Base-by-base conservation (phyloP, 2,113 vertebrate genomes). In the Odontophorus gujanensis region DNA sequence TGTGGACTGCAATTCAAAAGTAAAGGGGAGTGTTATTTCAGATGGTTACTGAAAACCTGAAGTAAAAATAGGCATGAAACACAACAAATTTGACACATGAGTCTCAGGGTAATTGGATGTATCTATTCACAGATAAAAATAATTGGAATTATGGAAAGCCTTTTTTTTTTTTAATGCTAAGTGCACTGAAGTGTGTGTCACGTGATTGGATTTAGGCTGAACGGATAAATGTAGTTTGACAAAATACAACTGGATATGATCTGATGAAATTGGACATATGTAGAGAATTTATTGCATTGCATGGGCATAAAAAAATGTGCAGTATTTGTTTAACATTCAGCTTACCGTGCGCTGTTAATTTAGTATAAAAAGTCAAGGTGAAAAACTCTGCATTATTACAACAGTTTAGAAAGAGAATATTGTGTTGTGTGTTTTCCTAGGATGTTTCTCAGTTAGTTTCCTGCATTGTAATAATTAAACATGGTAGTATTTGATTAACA, bases 211-310 rank as follows among this genome's bases (percentile, higher is more conserved):
- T 76, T 93, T 91, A 67, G 38, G 55, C 36, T 91, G 85, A 79
- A 89, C 77, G 86, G 90, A 82, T 81, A 93, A 90, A 93, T n/a
- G 59, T 32, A 82, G 38, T 12, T 95, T 81, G 90, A 79, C 63
- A 93, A 67, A 95, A 94, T 30, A 32, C 59, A 71, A 89, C 74
- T 71, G 94, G 81, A 77, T 69, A 73, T 91, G 93, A 95, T 40
- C 81, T 95, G 72, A 96, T 97, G 89, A 97, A 96, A 93, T 45
- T 51, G 45, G 82, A 97, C 69, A 79, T 89, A 90, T 80, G 25
- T 55, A 89, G 94, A 96, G 61, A 95, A 76, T 75, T 66, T 71
- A 90, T 75, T 76, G 74, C 42, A 85, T 95, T 79, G 21, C 57
- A 75, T 9, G 86, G 51, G 30, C 79, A 87, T 93, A 80, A 96